Percentiles rank a stretch among this genome's conserved stretches.
These are phyloP conservation scores for Polypedilum pembai DNA, from an alignment of 1,140 invertebrate genomes.

Conservation along the genomic window DNA sequence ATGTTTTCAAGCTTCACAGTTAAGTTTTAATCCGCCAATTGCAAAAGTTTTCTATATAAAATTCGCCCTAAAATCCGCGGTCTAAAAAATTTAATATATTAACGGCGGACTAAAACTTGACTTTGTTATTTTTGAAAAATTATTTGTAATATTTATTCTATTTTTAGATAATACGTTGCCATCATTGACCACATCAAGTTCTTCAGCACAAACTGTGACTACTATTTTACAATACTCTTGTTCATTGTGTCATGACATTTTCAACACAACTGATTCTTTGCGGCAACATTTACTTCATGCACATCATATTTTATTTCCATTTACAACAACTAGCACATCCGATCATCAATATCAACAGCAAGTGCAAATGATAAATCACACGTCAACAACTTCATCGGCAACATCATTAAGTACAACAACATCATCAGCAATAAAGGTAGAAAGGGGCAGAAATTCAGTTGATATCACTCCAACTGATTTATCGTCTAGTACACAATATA, in stretches of 20 bases:
- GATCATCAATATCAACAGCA: constrained; percentile 21
- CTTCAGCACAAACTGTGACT: not conserved
- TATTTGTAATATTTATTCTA: too few species aligned
- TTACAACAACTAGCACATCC: not conserved
- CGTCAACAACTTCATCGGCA: not conserved
- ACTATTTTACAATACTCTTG: constrained; percentile 16
- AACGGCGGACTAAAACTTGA: too few species aligned
- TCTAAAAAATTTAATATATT: too few species aligned
- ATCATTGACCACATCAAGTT: not conserved
- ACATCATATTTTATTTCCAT: constrained; percentile 16
- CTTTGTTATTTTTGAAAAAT: too few species aligned
- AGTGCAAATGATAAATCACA: constrained; percentile 23
- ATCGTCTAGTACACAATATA: not conserved
- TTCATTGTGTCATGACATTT: constrained; percentile 7
- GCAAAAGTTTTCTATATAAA: too few species aligned
- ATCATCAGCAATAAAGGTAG: not conserved
- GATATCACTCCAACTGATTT: not conserved
- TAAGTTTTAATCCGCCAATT: too few species aligned
- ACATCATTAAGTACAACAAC: not conserved
- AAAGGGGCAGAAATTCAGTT: not conserved
- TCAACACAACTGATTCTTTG: not conserved
- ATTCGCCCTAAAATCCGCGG: too few species aligned
- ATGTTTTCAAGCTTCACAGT: not conserved
- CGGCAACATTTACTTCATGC: not conserved
- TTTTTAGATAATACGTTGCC: constrained; percentile 19